Conservation (phyloP, 2,113 vertebrate species). For the Archocentrus centrarchus region DNA sequence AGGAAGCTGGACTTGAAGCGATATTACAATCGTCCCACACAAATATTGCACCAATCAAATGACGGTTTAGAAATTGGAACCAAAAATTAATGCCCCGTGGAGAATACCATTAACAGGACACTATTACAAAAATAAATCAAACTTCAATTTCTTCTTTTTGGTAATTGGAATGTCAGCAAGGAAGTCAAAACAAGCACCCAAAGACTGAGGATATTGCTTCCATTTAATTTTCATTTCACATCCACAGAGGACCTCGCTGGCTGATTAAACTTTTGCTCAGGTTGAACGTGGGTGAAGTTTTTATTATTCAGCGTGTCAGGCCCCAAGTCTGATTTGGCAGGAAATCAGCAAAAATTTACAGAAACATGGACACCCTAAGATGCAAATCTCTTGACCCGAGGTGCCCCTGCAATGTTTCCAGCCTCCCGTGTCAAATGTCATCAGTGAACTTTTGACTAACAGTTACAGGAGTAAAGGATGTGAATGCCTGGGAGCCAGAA, state of each 20-base stretch:
- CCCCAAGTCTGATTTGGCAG: background rate
- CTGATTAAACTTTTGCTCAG: background rate
- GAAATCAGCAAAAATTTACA: background rate
- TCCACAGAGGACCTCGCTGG: background rate
- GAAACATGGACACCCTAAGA: background rate
- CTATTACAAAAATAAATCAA: conserved; percentile 18
- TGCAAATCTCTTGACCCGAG: background rate
- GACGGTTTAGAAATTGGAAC: background rate
- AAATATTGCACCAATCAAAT: conserved; percentile 12
- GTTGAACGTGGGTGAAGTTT: background rate
- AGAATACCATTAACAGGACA: conserved; percentile 5
- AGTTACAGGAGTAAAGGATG: conserved; percentile 6
- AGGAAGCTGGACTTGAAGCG: background rate
- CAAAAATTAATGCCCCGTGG: background rate
- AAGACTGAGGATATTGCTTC: background rate
- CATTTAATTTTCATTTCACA: background rate
- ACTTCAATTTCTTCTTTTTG: conserved; percentile 3
- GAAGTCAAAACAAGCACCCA: conserved; percentile 11
- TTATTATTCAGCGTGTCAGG: background rate
- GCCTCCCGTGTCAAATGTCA: background rate
- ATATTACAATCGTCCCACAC: background rate
- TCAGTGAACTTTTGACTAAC: background rate
- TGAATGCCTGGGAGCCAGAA: background rate
- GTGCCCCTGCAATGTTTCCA: background rate
- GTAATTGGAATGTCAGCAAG: background rate